Base-by-base conservation (phyloP, 1,140 invertebrate genomes). In the Lethocerus indicus region DNA sequence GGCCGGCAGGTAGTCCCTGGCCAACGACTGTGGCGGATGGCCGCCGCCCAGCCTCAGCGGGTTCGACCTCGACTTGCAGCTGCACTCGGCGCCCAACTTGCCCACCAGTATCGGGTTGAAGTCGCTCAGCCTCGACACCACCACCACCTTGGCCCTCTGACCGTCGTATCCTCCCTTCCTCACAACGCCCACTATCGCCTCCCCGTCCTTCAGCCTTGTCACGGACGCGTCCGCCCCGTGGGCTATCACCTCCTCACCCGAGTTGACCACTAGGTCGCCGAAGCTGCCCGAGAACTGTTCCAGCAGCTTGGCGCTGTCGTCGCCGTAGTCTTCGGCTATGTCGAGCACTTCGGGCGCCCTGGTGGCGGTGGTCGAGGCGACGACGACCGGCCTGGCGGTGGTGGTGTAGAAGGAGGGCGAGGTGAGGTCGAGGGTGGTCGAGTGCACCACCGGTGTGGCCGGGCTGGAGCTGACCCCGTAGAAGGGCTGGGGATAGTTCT, bases 21-120 rank as follows among this genome's bases (percentile, higher is more conserved):
- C 46, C 32, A 37, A 46, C 14, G 35, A 27, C 7, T n/a, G 24
- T 7, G 36, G 25, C 26, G 24, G 29, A 4, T 51, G 27, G 21
- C 13, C 47, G 50, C 35, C 47, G 51, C 36, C 61, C n/a, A 63
- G 64, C 56, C 62, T 64, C 53, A 54, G 66, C 52, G 32, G 55
- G 52, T 79, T 77, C 0, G 53, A 54, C 21, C 39, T 50, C 9
- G 74, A 74, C 54, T 73, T 73, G 56, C 81, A 83, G 28, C 76
- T 81, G 53, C 81, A 83, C 32, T 82, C 78, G 6, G 79, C 78
- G 1, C 76, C 75, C 12, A 83, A 62, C 65, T 83, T 83, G 28
- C 72, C 71, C 0, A 81, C 66, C 12, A 82, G 63, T 13, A 82
- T 62, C 1, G 80, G 78, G 61, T 78, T 78, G 32, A 76, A 69